These are phyloP conservation scores for Agriopis aurantiaria DNA, from an alignment of 2,888 invertebrate species.

Conservation along the genomic window DNA sequence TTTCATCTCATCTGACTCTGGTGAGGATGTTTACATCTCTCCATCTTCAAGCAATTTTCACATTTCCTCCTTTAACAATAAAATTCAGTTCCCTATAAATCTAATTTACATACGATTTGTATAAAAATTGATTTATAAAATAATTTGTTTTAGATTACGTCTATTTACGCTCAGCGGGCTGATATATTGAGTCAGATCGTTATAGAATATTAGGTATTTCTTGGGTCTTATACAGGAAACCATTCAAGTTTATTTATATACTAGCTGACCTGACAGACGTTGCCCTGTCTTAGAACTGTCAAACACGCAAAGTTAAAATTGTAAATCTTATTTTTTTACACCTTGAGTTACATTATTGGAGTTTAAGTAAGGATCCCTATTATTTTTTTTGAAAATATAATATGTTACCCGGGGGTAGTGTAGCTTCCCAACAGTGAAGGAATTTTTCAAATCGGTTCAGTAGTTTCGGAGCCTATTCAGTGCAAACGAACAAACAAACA, in stretches of 20 bases:
- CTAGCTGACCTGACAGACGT: too few species aligned
- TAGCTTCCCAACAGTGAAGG: too few species aligned
- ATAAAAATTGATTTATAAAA: conserved; percentile 45
- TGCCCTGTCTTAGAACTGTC: too few species aligned
- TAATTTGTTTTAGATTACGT: conserved; percentile 48
- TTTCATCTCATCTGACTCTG: conserved; percentile 56
- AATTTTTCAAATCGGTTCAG: too few species aligned
- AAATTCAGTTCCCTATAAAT: conserved; percentile 46
- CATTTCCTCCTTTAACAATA: conserved; percentile 43
- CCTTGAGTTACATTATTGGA: too few species aligned
- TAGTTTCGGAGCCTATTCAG: too few species aligned
- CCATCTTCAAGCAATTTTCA: conserved; percentile 47
- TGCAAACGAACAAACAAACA: too few species aligned
- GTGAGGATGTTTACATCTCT: conserved; percentile 51
- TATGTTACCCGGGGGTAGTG: too few species aligned
- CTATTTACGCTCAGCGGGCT: conserved; percentile 44
- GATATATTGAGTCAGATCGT: conserved; percentile 50
- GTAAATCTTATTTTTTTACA: too few species aligned
- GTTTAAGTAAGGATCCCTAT: too few species aligned
- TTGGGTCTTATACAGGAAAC: neutral
- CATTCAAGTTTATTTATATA: neutral
- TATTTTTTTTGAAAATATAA: too few species aligned
- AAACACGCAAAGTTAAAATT: too few species aligned
- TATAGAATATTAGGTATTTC: neutral
- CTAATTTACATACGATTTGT: conserved; percentile 41